Conservation (phyloP, 2,888 invertebrate species). For the Aspidiotus destructor region DNA sequence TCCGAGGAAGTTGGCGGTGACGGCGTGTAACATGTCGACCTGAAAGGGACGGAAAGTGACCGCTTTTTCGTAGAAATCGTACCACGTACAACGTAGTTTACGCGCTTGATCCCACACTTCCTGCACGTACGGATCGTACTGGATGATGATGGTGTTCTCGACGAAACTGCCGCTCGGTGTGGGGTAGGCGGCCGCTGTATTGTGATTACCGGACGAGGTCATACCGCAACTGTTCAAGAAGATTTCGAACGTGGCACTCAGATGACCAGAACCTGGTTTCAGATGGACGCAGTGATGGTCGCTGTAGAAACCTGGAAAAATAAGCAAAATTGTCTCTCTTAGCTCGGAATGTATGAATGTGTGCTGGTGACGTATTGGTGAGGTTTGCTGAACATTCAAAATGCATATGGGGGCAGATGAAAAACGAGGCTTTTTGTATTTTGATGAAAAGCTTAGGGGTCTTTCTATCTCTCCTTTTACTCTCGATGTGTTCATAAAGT, state of each 20-base stretch:
- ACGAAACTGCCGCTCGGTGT: conserved; percentile 88
- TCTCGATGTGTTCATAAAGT: no score
- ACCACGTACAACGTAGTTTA: conserved; percentile 87
- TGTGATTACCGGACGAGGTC: conserved; percentile 84
- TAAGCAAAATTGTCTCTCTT: not conserved
- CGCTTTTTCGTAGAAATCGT: conserved; percentile 90
- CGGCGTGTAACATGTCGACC: conserved; percentile 90
- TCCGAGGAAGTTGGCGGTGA: conserved; percentile 88
- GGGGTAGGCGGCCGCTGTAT: conserved; percentile 68
- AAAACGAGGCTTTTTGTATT: no score
- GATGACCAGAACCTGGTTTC: conserved; percentile 80
- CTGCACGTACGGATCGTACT: conserved; percentile 89
- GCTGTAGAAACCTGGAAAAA: conserved; percentile 60
- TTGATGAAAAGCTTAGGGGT: no score
- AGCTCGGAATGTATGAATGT: not conserved
- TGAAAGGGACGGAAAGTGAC: conserved; percentile 92
- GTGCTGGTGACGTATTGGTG: not conserved
- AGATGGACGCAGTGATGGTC: conserved; percentile 85
- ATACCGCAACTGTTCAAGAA: conserved; percentile 88
- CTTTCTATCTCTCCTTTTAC: no score
- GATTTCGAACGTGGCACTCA: conserved; percentile 87
- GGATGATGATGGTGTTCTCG: conserved; percentile 88
- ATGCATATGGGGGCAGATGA: no score
- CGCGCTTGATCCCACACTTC: conserved; percentile 91
- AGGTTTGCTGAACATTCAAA: no score